Evolutionary conservation across 2,113 vertebrate genomes (phyloP).

Genomic region (Atlantisia rogersi): DNA sequence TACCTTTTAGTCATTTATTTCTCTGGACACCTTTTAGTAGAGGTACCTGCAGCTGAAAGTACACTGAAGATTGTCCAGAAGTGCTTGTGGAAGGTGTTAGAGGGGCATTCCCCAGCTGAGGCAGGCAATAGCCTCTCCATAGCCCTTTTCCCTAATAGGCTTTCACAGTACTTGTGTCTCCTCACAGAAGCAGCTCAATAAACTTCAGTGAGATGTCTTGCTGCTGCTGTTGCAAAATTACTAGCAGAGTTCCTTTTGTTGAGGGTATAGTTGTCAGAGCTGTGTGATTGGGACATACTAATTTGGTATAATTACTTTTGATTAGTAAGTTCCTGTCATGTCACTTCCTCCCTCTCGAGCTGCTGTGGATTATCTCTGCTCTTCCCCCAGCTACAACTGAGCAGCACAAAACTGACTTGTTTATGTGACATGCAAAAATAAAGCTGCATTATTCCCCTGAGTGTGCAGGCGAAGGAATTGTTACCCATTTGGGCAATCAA

Average conservation of each 20-base stretch:
- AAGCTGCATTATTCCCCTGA: background rate
- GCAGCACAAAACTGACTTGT: background rate
- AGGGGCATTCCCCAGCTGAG: background rate
- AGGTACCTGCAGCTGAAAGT: background rate
- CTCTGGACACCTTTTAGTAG: background rate
- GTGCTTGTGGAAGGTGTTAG: background rate
- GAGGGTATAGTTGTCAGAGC: background rate
- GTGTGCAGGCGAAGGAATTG: background rate
- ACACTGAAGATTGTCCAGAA: background rate
- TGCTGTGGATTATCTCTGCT: background rate
- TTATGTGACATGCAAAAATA: background rate
- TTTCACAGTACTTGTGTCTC: background rate
- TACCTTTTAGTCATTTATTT: background rate
- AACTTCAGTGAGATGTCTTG: background rate
- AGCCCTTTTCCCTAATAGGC: background rate
- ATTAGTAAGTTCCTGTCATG: constrained; percentile 17
- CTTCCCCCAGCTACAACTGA: background rate
- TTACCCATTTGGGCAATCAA: background rate
- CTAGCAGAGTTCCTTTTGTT: background rate
- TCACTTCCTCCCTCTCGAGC: constrained; percentile 6
- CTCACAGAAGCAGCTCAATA: background rate
- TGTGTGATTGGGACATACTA: background rate
- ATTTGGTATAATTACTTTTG: background rate
- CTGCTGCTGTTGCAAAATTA: background rate
- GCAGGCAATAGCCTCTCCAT: background rate